phyloP scores from a whole-genome alignment of 2,888 invertebrate genomes.

The Disparrhopalites patrizii region DNA sequence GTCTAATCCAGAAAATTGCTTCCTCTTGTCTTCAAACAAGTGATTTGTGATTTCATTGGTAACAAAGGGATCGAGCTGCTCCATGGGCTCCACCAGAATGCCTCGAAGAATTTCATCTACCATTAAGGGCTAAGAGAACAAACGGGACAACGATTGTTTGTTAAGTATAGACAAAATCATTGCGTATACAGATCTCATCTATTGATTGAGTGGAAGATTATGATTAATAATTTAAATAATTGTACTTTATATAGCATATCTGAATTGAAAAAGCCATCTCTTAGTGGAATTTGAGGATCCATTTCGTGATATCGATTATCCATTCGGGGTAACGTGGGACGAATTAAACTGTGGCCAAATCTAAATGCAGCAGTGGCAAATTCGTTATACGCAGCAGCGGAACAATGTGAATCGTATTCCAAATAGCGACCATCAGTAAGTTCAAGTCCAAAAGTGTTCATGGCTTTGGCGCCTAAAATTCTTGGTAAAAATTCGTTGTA shows the following conservation, averaged over 20 bases:
- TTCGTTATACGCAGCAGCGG: conserved; percentile 83
- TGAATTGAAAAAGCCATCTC: conserved; percentile 87
- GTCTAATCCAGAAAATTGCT: conserved; percentile 89
- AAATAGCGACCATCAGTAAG: conserved; percentile 56
- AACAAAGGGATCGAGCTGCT: conserved; percentile 86
- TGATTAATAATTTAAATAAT: conserved; percentile 28
- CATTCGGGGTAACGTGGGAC: conserved; percentile 76
- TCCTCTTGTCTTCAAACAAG: conserved; percentile 81
- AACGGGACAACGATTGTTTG: conserved; percentile 21
- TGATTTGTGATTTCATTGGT: conserved; percentile 94
- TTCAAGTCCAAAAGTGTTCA: conserved; percentile 55
- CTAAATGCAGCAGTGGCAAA: conserved; percentile 88
- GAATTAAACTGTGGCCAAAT: conserved; percentile 81
- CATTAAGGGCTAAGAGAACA: conserved; percentile 62
- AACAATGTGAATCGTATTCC: conserved; percentile 79
- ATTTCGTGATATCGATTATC: conserved; percentile 73
- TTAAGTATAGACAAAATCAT: too few species aligned
- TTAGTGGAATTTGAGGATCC: conserved; percentile 75
- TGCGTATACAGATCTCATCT: conserved; percentile 1
- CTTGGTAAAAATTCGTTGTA: conserved; percentile 89
- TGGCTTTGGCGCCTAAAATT: conserved; percentile 60
- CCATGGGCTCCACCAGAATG: conserved; percentile 83
- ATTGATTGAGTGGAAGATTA: neutral
- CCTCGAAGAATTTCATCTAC: conserved; percentile 82
- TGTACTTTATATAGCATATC: conserved; percentile 70